Evolutionary conservation across 2,888 invertebrate species (phyloP).

Genomic region (Protonemura montana): DNA sequence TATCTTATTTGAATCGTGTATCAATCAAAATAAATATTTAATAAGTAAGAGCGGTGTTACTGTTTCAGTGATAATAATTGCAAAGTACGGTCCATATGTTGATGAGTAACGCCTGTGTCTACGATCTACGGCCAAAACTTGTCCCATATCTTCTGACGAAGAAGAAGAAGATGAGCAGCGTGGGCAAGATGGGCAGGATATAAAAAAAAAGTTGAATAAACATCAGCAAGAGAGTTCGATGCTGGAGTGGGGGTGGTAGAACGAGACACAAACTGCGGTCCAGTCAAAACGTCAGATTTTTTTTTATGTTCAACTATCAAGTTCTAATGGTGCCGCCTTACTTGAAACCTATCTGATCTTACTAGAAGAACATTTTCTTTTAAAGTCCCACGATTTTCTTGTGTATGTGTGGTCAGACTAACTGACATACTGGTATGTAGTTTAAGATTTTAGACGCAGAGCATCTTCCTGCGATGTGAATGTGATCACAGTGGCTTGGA

Average conservation of each 20-base stretch:
- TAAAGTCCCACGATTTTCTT: conserved; percentile 38
- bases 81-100: too few species aligned
- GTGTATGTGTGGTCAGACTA: conserved; percentile 38
- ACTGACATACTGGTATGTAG: conserved; percentile 23
- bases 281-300: conserved; percentile 43
- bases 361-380: conserved; percentile 15
- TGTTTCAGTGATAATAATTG: too few species aligned
- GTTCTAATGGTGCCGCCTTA: conserved; percentile 42
- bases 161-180: not conserved
- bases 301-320: conserved; percentile 37
- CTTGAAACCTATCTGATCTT: conserved; percentile 39
- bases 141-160: too few species aligned
- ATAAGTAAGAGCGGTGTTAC: too few species aligned
- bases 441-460: not conserved
- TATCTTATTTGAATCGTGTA: too few species aligned
- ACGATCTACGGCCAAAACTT: too few species aligned
- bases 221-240: not conserved
- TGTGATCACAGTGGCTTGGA: not conserved
- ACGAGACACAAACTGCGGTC: conserved; percentile 4
- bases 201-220: not conserved
- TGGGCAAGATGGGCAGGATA: conserved; percentile 1
- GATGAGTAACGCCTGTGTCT: too few species aligned
- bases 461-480: not conserved
- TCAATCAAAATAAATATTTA: too few species aligned
- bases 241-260: conserved; percentile 19